These are phyloP conservation scores for Orthosia cruda DNA, from an alignment of 2,888 invertebrate species.

Conservation along the genomic window DNA sequence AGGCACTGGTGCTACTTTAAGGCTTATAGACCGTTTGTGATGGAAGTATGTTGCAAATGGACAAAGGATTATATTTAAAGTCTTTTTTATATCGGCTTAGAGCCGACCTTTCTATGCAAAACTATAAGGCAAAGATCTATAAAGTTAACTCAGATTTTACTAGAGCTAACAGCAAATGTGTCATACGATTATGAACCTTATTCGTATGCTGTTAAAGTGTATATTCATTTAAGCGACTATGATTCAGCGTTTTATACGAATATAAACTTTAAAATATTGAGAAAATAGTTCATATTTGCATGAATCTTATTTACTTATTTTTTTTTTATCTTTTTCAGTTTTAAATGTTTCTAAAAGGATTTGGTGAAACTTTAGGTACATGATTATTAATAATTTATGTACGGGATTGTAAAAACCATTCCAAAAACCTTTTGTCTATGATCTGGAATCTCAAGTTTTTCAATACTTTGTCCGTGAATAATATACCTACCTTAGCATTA, in stretches of 20 bases:
- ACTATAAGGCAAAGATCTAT: not conserved
- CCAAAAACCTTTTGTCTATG: not conserved
- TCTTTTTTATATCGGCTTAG: not conserved
- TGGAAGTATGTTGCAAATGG: constrained; percentile 25
- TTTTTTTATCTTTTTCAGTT: not conserved
- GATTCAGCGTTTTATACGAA: not conserved
- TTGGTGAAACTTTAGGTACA: no score
- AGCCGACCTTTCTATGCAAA: not conserved
- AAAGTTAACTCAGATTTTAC: no score
- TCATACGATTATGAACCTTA: not conserved
- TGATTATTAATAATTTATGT: no score
- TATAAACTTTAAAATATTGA: not conserved
- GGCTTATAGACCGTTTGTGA: constrained; percentile 1
- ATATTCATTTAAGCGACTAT: not conserved
- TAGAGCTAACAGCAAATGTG: no score
- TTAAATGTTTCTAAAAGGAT: not conserved
- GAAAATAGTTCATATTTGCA: not conserved
- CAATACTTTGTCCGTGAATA: constrained; percentile 13
- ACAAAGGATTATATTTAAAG: not conserved
- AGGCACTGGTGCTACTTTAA: constrained; percentile 36
- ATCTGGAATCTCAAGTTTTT: constrained; percentile 15
- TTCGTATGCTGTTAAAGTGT: not conserved
- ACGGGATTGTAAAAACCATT: not conserved
- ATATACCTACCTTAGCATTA: constrained; percentile 3
- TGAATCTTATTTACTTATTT: not conserved